Conservation (phyloP, 2,797 vertebrate genomes). For the Melanotaenia pygmaea region DNA sequence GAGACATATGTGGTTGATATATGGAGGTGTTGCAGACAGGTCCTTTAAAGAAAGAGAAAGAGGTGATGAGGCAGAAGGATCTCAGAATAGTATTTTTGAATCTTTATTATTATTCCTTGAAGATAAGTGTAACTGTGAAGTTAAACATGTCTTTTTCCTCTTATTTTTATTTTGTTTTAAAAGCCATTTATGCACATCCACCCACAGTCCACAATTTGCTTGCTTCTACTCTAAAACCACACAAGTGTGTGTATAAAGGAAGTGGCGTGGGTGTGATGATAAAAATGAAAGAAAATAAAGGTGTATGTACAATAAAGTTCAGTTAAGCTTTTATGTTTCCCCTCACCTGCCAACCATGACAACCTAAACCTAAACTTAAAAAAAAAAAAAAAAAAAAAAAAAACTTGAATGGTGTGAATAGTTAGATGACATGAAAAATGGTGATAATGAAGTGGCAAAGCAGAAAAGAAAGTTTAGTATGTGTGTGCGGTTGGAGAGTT, state of each 20-base stretch:
- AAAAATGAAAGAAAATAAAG: slow-evolving; percentile 39
- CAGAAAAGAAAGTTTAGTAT: slow-evolving; percentile 30
- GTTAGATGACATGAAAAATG: slow-evolving; percentile 16
- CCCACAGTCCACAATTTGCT: slow-evolving; percentile 55
- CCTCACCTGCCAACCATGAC: slow-evolving; percentile 26
- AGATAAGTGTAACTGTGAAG: slow-evolving; percentile 76
- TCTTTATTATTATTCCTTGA: slow-evolving; percentile 73
- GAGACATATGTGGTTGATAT: slow-evolving; percentile 35
- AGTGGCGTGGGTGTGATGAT: slow-evolving; percentile 53
- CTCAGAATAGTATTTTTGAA: slow-evolving; percentile 78
- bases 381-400: slow-evolving; percentile 1
- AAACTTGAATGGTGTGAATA: slow-evolving; percentile 64
- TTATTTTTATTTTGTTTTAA: slow-evolving; percentile 41
- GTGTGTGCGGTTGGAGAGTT: slow-evolving; percentile 32
- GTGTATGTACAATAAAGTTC: slow-evolving; percentile 68
- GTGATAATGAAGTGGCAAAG: background rate
- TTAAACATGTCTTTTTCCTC: slow-evolving; percentile 72
- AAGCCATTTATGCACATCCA: slow-evolving; percentile 64
- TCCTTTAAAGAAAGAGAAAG: slow-evolving; percentile 69
- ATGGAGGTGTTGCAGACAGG: slow-evolving; percentile 71
- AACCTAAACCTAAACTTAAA: background rate
- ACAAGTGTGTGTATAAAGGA: slow-evolving; percentile 49
- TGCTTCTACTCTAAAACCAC: slow-evolving; percentile 63
- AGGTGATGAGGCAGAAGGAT: slow-evolving; percentile 56
- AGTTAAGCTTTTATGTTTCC: slow-evolving; percentile 59